Evolutionary conservation across 2,888 invertebrate species (phyloP).

Genomic region (Diabrotica balteata): DNA sequence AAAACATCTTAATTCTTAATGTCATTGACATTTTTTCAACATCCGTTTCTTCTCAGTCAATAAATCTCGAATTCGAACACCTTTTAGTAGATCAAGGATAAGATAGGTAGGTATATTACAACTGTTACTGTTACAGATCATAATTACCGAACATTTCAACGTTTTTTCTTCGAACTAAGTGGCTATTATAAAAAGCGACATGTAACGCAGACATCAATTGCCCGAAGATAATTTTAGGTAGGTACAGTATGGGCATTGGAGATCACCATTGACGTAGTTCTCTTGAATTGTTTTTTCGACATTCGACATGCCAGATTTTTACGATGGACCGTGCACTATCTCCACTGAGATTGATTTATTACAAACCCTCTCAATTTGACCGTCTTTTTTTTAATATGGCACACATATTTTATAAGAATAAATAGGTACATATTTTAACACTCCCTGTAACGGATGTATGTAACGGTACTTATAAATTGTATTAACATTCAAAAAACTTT

Average conservation of each 20-base stretch:
- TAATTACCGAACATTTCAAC: slow-evolving; percentile 19
- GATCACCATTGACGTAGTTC: slow-evolving; percentile 5
- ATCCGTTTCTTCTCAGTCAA: slow-evolving; percentile 15
- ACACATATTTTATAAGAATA: no score
- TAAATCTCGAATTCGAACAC: slow-evolving; percentile 15
- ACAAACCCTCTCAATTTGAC: no score
- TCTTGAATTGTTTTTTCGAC: background rate
- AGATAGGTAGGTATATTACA: slow-evolving; percentile 15
- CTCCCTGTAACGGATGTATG: no score
- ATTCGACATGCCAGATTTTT: background rate
- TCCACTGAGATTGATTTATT: no score
- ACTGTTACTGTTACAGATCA: slow-evolving; percentile 19
- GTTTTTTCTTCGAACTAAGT: slow-evolving; percentile 13
- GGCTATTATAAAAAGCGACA: slow-evolving; percentile 17
- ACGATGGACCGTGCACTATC: no score
- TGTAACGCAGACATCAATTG: slow-evolving; percentile 12
- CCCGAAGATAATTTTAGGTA: background rate
- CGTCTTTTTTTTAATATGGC: no score
- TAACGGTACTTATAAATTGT: no score
- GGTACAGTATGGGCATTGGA: slow-evolving; percentile 5
- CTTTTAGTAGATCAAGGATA: slow-evolving; percentile 25
- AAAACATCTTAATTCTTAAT: slow-evolving; percentile 7
- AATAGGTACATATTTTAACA: no score
- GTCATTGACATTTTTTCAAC: slow-evolving; percentile 14
- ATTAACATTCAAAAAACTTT: no score